phyloP scores from a whole-genome alignment of 2,888 invertebrate species.

The Troides oblongomaculatus region DNA sequence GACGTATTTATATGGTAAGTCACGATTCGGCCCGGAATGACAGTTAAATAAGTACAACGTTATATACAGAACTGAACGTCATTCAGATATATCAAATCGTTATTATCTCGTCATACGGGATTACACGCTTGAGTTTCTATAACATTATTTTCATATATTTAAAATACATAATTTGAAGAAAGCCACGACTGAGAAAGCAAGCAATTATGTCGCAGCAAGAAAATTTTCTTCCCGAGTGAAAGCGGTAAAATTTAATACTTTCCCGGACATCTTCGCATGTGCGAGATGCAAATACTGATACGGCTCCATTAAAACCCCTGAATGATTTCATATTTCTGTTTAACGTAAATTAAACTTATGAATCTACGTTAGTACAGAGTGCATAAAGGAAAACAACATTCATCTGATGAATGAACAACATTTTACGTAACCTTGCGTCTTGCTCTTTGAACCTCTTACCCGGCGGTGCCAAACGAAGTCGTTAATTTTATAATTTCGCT shows the following conservation, averaged over 20 bases:
- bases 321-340: neutral
- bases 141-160: constrained; percentile 8
- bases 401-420: too few relatives aligned
- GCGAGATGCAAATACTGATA: constrained; percentile 22
- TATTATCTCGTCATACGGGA: neutral
- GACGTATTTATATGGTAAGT: constrained; percentile 8
- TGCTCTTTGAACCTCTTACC: neutral
- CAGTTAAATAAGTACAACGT: neutral
- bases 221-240: constrained; percentile 45
- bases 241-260: constrained; percentile 39
- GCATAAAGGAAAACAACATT: neutral
- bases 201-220: constrained; percentile 41
- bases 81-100: neutral
- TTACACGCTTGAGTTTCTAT: constrained; percentile 1
- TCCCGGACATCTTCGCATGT: constrained; percentile 37
- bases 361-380: too few relatives aligned
- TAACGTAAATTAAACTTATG: neutral
- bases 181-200: constrained; percentile 35
- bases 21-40: neutral
- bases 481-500: neutral
- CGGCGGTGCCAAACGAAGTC: neutral
- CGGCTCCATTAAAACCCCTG: constrained; percentile 2
- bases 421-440: neutral
- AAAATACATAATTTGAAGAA: constrained; percentile 27
- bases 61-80: constrained; percentile 1